Percentiles rank a stretch among this genome's conserved stretches.
These are phyloP conservation scores for Prionace glauca DNA, from an alignment of 2,797 vertebrate species.

Conservation along the genomic window DNA sequence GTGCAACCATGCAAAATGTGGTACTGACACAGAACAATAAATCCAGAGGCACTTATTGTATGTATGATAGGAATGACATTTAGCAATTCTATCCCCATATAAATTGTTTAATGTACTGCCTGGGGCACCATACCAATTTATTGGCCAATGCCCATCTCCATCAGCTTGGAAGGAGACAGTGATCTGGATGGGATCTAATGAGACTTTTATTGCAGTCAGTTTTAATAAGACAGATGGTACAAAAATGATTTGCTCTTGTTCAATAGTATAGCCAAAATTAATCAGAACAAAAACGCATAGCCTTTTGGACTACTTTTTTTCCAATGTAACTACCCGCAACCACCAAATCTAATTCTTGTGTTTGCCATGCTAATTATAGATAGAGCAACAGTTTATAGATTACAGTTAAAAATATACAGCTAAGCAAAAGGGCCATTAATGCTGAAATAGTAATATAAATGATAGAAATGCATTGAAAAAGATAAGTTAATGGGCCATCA, in stretches of 20 bases:
- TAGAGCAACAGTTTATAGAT: neutral
- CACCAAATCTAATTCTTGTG: neutral
- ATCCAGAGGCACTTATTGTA: neutral
- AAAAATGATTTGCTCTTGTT: constrained; percentile 20
- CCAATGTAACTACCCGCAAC: neutral
- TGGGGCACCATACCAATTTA: neutral
- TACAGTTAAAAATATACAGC: neutral
- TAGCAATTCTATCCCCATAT: neutral
- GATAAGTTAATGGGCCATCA: neutral
- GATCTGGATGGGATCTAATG: constrained; percentile 12
- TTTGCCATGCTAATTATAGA: neutral
- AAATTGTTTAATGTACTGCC: neutral
- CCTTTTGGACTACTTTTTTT: neutral
- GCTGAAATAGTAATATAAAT: neutral
- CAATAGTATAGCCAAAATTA: constrained; percentile 18
- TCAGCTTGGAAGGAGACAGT: neutral
- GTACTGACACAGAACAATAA: neutral
- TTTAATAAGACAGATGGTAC: constrained; percentile 24
- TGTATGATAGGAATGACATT: constrained; percentile 3
- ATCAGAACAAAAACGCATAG: neutral
- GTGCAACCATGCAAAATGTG: neutral
- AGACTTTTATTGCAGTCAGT: constrained; percentile 18
- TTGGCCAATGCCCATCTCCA: neutral
- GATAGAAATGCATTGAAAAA: neutral
- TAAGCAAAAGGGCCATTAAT: neutral